Evolutionary conservation across 2,113 vertebrate genomes (phyloP).

Genomic region (Alethe diademata): DNA sequence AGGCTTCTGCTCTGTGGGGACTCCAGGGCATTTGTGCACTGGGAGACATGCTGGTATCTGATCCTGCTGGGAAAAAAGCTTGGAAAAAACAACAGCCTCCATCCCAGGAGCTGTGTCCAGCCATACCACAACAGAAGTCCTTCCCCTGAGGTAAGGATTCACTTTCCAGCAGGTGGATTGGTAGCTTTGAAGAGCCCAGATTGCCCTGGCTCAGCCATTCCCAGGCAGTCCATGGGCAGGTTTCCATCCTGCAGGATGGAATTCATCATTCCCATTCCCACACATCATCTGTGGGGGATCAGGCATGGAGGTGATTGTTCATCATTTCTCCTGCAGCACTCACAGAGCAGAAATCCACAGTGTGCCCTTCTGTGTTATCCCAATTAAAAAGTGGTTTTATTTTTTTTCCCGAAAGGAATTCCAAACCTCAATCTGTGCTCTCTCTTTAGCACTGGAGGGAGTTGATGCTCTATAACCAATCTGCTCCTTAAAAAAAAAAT

Average conservation of each 20-base stretch:
- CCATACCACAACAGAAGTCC: not conserved
- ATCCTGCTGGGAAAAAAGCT: not conserved
- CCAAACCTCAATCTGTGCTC: not conserved
- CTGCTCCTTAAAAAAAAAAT: not conserved
- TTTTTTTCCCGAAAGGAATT: not conserved
- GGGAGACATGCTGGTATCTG: not conserved
- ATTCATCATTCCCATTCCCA: rapidly evolving
- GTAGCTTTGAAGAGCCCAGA: not conserved
- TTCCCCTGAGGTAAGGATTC: not conserved
- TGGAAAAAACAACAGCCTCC: not conserved
- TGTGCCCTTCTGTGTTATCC: not conserved
- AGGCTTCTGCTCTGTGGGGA: not conserved
- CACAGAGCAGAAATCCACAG: not conserved
- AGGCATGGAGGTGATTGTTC: not conserved
- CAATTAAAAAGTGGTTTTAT: not conserved
- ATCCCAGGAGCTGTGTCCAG: not conserved
- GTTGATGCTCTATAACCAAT: not conserved
- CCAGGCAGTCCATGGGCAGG: not conserved
- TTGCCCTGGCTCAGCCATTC: not conserved
- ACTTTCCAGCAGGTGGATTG: not conserved
- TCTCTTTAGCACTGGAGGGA: not conserved
- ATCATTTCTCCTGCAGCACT: not conserved
- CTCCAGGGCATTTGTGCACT: not conserved
- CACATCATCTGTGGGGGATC: not conserved
- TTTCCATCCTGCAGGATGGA: not conserved